These are phyloP conservation scores for roundworm (Caenorhabditis elegans) DNA, from an alignment of 1,140 invertebrate species.

Conservation along the genomic window WBcel235 BX284603.4:3464001-3464500, in stretches of 20 bases:
- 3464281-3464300: slow-evolving; percentile 64
- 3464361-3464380: too few species aligned
- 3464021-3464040: slow-evolving; percentile 81
- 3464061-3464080: slow-evolving; percentile 98
- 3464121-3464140: neutral
- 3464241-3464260: slow-evolving; percentile 72
- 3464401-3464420: too few species aligned
- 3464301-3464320: slow-evolving; percentile 57
- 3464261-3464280: slow-evolving; percentile 66
- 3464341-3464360: too few species aligned
- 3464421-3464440: too few species aligned
- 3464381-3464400: too few species aligned
- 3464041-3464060: slow-evolving; percentile 98
- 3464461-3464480: too few species aligned
- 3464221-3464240: slow-evolving; percentile 97
- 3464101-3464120: slow-evolving; percentile 83
- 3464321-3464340: too few species aligned
- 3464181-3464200: slow-evolving; percentile 95
- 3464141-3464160: neutral
- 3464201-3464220: slow-evolving; percentile 92
- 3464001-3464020: neutral
- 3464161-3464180: too few species aligned
- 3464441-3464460: too few species aligned
- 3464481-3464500: too few species aligned
- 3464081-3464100: slow-evolving; percentile 98